Evolutionary conservation across 2,888 invertebrate genomes (phyloP).

Genomic region (Phoenoteleia sp.): DNA sequence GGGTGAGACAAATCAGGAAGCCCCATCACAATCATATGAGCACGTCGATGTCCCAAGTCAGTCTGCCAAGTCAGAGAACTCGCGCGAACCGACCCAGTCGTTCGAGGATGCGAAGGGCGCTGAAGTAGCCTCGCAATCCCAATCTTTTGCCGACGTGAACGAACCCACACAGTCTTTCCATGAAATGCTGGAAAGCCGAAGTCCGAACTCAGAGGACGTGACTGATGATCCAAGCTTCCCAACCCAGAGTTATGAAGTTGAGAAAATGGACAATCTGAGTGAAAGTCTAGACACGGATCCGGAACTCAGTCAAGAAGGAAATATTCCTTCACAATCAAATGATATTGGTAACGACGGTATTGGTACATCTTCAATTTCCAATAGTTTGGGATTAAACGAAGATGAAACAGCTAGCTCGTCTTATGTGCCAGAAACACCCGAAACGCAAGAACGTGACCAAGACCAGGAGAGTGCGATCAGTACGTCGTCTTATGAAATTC

Average conservation of each 20-base stretch:
- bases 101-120: conserved; percentile 41
- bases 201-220: conserved; percentile 72
- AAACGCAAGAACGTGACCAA: conserved; percentile 85
- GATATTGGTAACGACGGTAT: conserved; percentile 84
- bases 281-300: conserved; percentile 82
- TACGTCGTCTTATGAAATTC: conserved; percentile 85
- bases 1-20: conserved; percentile 81
- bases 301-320: conserved; percentile 82
- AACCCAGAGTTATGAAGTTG: conserved; percentile 84
- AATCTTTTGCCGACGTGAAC: conserved; percentile 76
- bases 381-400: conserved; percentile 83
- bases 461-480: conserved; percentile 86
- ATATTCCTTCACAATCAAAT: conserved; percentile 84
- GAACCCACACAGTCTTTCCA: conserved; percentile 84
- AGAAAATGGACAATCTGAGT: conserved; percentile 80
- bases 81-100: conserved; percentile 82
- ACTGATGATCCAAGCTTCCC: conserved; percentile 84
- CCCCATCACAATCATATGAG: conserved; percentile 84
- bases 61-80: conserved; percentile 83
- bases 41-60: conserved; percentile 83
- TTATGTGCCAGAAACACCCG: conserved; percentile 85
- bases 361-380: conserved; percentile 82
- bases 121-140: no score
- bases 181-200: conserved; percentile 78
- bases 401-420: conserved; percentile 85